Conservation (phyloP, 2,888 invertebrate genomes). For the Phasia obesa region DNA sequence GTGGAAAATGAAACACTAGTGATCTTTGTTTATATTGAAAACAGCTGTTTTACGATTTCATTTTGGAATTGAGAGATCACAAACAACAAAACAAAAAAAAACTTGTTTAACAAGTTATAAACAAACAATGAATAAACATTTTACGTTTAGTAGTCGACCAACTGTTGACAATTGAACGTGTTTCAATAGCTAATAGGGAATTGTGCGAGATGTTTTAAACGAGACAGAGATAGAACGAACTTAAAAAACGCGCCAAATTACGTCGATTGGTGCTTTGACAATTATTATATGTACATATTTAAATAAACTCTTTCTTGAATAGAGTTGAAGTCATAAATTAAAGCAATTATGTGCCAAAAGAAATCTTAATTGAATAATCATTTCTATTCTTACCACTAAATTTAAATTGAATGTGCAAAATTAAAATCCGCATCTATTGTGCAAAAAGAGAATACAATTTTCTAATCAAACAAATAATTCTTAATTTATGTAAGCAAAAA, state of each 20-base stretch:
- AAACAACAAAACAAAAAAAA: conserved; percentile 17
- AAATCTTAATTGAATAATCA: conserved; percentile 67
- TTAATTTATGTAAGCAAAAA: conserved; percentile 53
- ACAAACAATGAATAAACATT: conserved; percentile 61
- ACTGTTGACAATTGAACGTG: conserved; percentile 64
- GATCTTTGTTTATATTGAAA: conserved; percentile 36
- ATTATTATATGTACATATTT: not conserved
- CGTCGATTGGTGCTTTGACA: not conserved
- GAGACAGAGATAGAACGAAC: conserved; percentile 12
- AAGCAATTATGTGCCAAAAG: conserved; percentile 46
- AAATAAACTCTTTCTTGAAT: conserved; percentile 20
- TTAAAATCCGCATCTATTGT: not conserved
- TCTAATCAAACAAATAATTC: conserved; percentile 49
- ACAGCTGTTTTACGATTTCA: conserved; percentile 57
- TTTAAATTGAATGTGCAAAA: conserved; percentile 40
- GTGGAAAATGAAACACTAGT: conserved; percentile 36
- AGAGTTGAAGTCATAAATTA: conserved; percentile 48
- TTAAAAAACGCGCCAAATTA: conserved; percentile 54
- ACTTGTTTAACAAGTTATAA: conserved; percentile 61
- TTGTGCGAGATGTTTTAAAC: not conserved
- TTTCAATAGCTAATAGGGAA: no score
- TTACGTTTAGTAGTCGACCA: conserved; percentile 63
- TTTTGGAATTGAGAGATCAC: conserved; percentile 4
- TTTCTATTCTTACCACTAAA: conserved; percentile 13
- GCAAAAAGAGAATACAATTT: conserved; percentile 3